Evolutionary conservation across 2,888 invertebrate species (phyloP), one percentile per base, ranked within the genome.

Genomic region (Linyphia triangularis): DNA sequence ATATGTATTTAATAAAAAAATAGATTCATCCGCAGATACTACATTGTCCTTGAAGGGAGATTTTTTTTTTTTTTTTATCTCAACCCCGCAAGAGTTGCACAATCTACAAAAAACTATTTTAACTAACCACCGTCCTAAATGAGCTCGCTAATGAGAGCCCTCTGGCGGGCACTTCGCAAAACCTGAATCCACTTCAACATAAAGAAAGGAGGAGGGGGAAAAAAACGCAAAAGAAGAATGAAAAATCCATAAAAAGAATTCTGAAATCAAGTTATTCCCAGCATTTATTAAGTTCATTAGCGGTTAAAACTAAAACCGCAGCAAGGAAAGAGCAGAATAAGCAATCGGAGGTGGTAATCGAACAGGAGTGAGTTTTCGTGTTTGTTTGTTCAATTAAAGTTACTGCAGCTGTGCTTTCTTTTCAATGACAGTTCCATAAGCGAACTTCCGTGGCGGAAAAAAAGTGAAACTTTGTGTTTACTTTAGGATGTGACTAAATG

Each of bases 211-310:
- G 16, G 10, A 24, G 4, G 24, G 6, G 1, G 4, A 30, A 79
- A 43, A 37, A 78, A 67, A 51, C n/a, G 28, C 16, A 57, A 26
- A 57, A 28, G 57, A 30, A 51, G 16, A 57, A 30, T 6, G 22
- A 26, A 22, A 72, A 40, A 51, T 5, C 13, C 19, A 43, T n/a
- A 51, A 51, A 63, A 79, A 67, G 63, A 40, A 51, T 51, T 24
- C 19, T n/a, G 40, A 79, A 79, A 79, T 67, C 33, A 30, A 67
- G 67, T 43, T 79, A 79, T 65, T 79, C 67, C 9, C 19, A 79
- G 30, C 79, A 59, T 81, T 81, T 81, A 81, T 81, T 81, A 81
- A 81, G 81, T 81, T 81, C 81, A 70, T 81, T 81, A 81, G 81
- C 51, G 24, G 51, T 51, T 51, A 30, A 24, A 61, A 77, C 77